A percentile compares a stretch with the other conserved stretches of the same genome.
Conservation (phyloP, 1,140 invertebrate genomes). For the Monochamus saltuarius region DNA sequence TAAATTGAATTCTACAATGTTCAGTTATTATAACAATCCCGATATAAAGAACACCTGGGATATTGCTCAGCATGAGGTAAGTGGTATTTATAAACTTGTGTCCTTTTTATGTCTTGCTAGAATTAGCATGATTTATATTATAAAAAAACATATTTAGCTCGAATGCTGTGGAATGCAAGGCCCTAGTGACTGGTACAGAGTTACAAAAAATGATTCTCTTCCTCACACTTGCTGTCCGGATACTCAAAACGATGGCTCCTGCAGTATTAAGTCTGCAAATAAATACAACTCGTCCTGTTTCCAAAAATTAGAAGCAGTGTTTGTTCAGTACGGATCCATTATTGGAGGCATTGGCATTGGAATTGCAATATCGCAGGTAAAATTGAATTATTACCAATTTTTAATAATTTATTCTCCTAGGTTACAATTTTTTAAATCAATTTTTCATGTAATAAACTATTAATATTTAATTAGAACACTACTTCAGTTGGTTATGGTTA, state of each 20-base stretch:
- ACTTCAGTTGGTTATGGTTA: too few relatives aligned
- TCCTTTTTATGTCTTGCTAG: background rate
- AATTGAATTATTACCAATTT: too few relatives aligned
- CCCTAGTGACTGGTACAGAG: slow-evolving; percentile 65
- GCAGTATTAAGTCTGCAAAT: slow-evolving; percentile 55
- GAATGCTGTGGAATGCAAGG: slow-evolving; percentile 77
- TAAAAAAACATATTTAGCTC: slow-evolving; percentile 68
- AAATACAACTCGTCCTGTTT: slow-evolving; percentile 65
- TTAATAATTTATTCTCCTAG: too few relatives aligned
- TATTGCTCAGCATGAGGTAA: slow-evolving; percentile 77
- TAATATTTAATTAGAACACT: too few relatives aligned
- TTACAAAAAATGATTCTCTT: slow-evolving; percentile 58
- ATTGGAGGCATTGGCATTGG: slow-evolving; percentile 76
- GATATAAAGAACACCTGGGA: slow-evolving; percentile 71
- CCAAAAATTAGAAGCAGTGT: slow-evolving; percentile 59
- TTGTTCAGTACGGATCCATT: slow-evolving; percentile 69
- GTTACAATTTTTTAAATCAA: too few relatives aligned
- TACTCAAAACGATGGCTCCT: slow-evolving; percentile 54
- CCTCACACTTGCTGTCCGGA: slow-evolving; percentile 71
- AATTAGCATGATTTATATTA: slow-evolving; percentile 3
- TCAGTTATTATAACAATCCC: slow-evolving; percentile 61
- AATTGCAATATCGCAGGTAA: slow-evolving; percentile 76
- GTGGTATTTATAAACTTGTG: background rate
- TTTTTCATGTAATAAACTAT: too few relatives aligned
- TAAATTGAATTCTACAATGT: slow-evolving; percentile 69